Percentiles rank a stretch among this genome's conserved stretches.
These are phyloP conservation scores for Tangara arthus DNA, from an alignment of 2,797 vertebrate species.

Conservation along the genomic window DNA sequence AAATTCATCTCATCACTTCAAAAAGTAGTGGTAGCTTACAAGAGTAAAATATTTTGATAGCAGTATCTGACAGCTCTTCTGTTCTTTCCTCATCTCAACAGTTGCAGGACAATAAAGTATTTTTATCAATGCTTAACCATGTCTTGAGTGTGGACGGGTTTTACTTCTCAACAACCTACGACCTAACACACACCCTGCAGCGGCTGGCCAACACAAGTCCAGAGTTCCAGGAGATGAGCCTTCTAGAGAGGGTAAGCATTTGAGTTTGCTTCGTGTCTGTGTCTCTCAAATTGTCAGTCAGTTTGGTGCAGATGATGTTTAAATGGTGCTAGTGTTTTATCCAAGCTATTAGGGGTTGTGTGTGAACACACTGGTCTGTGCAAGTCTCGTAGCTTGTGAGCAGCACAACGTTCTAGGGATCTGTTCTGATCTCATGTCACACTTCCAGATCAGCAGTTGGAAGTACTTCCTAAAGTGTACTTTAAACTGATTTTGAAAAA, in stretches of 20 bases:
- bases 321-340: not conserved
- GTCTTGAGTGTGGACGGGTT: conserved; percentile 90
- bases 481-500: not conserved
- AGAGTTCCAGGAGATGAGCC: conserved; percentile 96
- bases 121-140: conserved; percentile 89
- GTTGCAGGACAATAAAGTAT: conserved; percentile 96
- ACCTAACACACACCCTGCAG: conserved; percentile 91
- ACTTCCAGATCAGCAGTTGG: not conserved
- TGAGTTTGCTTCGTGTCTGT: accelerated
- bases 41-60: not conserved
- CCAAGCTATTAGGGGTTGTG: accelerated
- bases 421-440: not conserved
- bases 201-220: conserved; percentile 95
- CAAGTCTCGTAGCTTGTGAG: not conserved
- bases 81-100: conserved; percentile 50
- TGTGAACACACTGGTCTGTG: not conserved
- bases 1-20: not conserved
- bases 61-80: not conserved
- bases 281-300: not conserved
- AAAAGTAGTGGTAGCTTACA: not conserved
- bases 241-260: conserved; percentile 90
- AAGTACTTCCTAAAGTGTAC: not conserved
- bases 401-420: not conserved
- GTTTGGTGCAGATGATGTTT: not conserved
- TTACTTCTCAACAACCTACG: conserved; percentile 93